Evolutionary conservation across 2,888 invertebrate species (phyloP), one percentile per base, ranked within the genome.

Genomic region (Amiota minor): DNA sequence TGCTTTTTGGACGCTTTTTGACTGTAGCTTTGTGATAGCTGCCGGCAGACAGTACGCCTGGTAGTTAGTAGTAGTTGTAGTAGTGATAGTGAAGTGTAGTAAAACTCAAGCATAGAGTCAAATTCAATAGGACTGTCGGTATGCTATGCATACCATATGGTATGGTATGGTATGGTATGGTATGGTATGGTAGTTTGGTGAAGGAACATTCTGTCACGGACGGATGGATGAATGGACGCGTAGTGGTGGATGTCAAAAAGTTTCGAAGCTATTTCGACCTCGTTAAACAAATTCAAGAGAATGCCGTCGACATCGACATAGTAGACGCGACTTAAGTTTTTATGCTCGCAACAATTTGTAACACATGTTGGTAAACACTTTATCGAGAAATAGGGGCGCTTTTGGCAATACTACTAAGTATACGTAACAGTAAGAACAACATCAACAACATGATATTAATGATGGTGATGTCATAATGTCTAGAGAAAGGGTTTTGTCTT

Each of bases 221-320:
- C 62, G 23, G 18, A 56, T 18, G 56, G 56, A 16, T 56, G 16
- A 16, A 56, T 45, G 64, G 46, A 64, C 45, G 64, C 64, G 14
- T 67, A 67, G 67, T 67, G 20, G 67, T 20, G 9, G 50, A 67
- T 67, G 67, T 67, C 50, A 59, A 61, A 84, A 83, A 85, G 80
- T 84, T 84, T 84, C 81, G 82, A 82, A 23, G 62, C 23, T 62
- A 71, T 59, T 71, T 71, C 47, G 23, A 62, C 12, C 86, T 85
- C 86, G 84, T 84, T 85, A 84, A 83, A 85, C 84, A 83, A 84
- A 85, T 83, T 84, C 85, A 59, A 59, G 59, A 20, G 59, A 59
- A 59, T 20, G 59, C 20, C 59, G 59, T n/a, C 53, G 53, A 50
- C 14, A 50, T n/a, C 53, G 53, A 50, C n/a, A n/a, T 50, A 79